Percentiles rank a stretch among this genome's conserved stretches.
phyloP scores from a whole-genome alignment of 2,797 vertebrate genomes.

The Myotis planiceps region DNA sequence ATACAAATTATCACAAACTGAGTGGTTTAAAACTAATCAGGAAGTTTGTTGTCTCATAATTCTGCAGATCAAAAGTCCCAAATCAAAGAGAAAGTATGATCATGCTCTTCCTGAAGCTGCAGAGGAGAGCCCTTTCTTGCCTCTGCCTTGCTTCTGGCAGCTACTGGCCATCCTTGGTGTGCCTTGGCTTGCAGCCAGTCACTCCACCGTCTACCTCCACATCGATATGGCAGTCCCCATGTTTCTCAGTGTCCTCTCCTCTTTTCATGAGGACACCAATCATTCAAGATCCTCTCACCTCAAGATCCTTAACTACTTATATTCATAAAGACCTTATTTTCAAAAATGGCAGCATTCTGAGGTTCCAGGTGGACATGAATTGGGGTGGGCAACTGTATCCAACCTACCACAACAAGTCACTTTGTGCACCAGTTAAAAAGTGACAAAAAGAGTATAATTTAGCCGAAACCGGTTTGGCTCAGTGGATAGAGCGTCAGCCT shows the following conservation, averaged over 20 bases:
- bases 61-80: neutral
- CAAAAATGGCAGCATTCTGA: neutral
- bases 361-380: neutral
- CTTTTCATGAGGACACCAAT: neutral
- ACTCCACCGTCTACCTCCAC: neutral
- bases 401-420: neutral
- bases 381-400: neutral
- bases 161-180: too few species aligned
- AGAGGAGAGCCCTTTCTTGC: too few species aligned
- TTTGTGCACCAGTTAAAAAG: neutral
- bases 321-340: neutral
- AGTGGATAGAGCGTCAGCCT: too few species aligned
- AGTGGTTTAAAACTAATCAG: neutral
- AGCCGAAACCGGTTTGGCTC: too few species aligned
- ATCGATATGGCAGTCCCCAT: fast-evolving
- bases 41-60: neutral
- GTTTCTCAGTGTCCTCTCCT: neutral
- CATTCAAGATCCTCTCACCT: neutral
- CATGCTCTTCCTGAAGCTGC: neutral
- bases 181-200: neutral
- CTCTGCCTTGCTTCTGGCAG: neutral
- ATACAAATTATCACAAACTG: neutral
- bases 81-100: neutral
- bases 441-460: neutral
- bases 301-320: neutral